These are phyloP conservation scores for Meghimatium bilineatum DNA, from an alignment of 2,888 invertebrate genomes.

Conservation along the genomic window DNA sequence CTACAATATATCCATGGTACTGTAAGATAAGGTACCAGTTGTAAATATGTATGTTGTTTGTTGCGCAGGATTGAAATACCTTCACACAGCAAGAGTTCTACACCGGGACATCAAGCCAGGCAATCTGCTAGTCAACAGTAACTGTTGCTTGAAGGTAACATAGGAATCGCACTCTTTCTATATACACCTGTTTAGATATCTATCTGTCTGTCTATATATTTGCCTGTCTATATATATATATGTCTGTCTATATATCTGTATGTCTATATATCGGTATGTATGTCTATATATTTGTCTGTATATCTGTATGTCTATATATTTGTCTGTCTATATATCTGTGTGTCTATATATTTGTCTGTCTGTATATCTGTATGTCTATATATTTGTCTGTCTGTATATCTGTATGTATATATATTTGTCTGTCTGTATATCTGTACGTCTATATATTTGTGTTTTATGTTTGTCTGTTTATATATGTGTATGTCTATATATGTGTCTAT, in stretches of 20 bases:
- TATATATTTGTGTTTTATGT: no score
- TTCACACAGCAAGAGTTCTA: slow-evolving; percentile 97
- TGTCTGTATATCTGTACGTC: no score
- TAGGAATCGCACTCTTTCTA: no score
- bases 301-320: no score
- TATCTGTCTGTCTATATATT: neutral
- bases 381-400: neutral
- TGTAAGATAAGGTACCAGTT: neutral
- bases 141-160: slow-evolving; percentile 94
- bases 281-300: neutral
- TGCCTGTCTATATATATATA: neutral
- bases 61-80: slow-evolving; percentile 92
- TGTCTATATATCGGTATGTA: neutral
- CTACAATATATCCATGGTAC: no score
- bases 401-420: no score
- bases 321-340: neutral
- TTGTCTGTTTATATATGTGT: no score
- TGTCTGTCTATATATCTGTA: neutral
- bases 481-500: no score
- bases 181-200: no score
- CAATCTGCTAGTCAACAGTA: slow-evolving; percentile 98
- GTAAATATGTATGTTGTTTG: no score
- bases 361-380: neutral
- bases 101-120: slow-evolving; percentile 99
- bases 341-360: neutral